Evolutionary conservation across 2,113 vertebrate species (phyloP), one percentile per base, ranked within the genome.

Genomic region (Pholis gunnellus): DNA sequence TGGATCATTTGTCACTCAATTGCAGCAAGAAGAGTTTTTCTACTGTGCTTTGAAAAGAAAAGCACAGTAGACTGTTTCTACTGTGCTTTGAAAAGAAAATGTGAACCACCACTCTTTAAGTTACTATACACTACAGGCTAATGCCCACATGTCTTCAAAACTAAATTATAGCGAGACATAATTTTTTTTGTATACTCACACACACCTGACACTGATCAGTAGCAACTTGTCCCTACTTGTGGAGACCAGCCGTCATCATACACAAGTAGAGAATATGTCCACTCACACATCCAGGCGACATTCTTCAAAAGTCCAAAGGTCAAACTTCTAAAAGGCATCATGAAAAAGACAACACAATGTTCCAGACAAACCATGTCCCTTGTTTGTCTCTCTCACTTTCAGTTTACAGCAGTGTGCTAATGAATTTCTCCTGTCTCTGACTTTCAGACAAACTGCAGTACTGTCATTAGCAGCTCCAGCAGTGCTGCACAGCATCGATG

Each of bases 221-320:
- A 72, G 17, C 72, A 70, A 46, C 22, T 10, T 34, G n/a, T 20
- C 18, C 20, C 27, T 22, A 0, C 75, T 67, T 59, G 59, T 84
- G 81, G 40, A 80, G 20, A 61, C 60, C 72, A 71, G 73, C 84
- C 81, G 74, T 80, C 59, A 44, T 38, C 48, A 65, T 48, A 56
- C 42, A 31, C 77, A 81, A 61, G 82, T 70, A 14, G n/a, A 44
- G 44, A 61, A 57, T 25, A 57, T 29, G 25, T 56, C 25, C 22
- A 18, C 40, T 72, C 68, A 65, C 60, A 78, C 46, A 29, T 48
- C n/a, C 42, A 38, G 72, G 29, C 63, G 11, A 74, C 67, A 82
- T 80, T 81, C 71, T 29, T 67, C 9, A 48, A 17, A 17, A 50
- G 64, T 22, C 60, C 15, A 77, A 68, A 78, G 79, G 74, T 69